phyloP scores from a whole-genome alignment of 2,113 vertebrate genomes.

The Hippocampus guttulatus region DNA sequence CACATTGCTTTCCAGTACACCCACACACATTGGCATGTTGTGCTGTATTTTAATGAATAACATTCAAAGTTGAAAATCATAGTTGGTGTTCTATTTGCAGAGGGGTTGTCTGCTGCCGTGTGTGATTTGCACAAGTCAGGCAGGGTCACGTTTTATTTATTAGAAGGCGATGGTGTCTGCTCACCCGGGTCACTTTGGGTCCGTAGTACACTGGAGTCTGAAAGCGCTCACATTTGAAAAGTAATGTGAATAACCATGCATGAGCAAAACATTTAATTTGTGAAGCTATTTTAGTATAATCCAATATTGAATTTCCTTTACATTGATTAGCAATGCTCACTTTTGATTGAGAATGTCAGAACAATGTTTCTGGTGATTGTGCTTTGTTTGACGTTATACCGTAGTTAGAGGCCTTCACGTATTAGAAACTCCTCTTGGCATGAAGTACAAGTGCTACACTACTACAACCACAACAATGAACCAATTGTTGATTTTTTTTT shows the following conservation, averaged over 20 bases:
- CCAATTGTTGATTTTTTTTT: neutral
- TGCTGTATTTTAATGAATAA: neutral
- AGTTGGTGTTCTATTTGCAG: neutral
- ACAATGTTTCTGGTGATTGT: too few relatives aligned
- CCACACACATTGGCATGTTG: neutral
- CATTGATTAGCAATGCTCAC: neutral
- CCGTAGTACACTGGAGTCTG: neutral
- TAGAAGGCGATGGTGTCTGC: neutral
- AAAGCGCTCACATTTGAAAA: neutral
- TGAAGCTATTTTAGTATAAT: neutral
- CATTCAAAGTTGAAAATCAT: constrained; percentile 24
- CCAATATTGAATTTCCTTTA: too few relatives aligned
- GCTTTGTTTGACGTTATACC: too few relatives aligned
- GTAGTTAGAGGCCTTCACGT: too few relatives aligned
- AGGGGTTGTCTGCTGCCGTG: neutral
- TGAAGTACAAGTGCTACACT: too few relatives aligned
- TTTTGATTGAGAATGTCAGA: neutral
- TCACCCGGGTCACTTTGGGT: neutral
- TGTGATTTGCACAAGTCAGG: neutral
- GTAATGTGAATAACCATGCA: neutral
- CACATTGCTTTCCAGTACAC: neutral
- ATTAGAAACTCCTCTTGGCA: too few relatives aligned
- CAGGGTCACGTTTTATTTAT: neutral
- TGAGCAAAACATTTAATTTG: neutral
- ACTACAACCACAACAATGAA: neutral